phyloP scores from a whole-genome alignment of 2,888 invertebrate species.

The Cyaniris semiargus region DNA sequence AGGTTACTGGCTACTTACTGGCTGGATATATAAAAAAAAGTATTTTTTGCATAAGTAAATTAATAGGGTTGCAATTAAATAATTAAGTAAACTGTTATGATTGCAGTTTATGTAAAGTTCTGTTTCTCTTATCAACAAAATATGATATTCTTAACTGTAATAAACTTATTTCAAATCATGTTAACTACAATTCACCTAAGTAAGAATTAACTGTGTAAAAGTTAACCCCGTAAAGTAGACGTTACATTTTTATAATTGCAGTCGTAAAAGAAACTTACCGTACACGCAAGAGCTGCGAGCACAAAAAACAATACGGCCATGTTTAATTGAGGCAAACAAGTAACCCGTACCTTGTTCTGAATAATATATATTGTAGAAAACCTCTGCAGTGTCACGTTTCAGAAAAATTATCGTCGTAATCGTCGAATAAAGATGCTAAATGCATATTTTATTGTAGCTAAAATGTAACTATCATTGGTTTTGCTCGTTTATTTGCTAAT shows the following conservation, averaged over 20 bases:
- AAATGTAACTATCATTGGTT: neutral
- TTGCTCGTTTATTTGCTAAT: neutral
- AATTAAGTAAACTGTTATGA: too few relatives aligned
- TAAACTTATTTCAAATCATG: too few relatives aligned
- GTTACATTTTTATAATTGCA: constrained; percentile 16
- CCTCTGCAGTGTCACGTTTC: constrained; percentile 55
- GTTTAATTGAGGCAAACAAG: constrained; percentile 19
- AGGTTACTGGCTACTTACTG: too few relatives aligned
- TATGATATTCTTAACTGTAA: too few relatives aligned
- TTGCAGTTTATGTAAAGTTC: too few relatives aligned
- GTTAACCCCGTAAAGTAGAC: neutral
- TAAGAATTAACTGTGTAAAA: neutral
- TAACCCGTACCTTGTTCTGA: neutral
- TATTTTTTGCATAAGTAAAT: too few relatives aligned
- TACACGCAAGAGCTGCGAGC: constrained; percentile 2
- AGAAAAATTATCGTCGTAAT: constrained; percentile 46
- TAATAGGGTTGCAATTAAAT: too few relatives aligned
- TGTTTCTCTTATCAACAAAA: too few relatives aligned
- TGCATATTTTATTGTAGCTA: neutral
- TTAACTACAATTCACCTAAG: neutral
- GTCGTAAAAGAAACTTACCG: constrained; percentile 21
- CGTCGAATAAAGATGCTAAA: neutral
- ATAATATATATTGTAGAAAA: constrained; percentile 42
- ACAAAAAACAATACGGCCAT: constrained; percentile 21
- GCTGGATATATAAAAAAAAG: neutral